Percentiles rank a stretch among this genome's conserved stretches.
phyloP scores from a whole-genome alignment of 1,140 invertebrate species.

The Brachionus plicatilis region DNA sequence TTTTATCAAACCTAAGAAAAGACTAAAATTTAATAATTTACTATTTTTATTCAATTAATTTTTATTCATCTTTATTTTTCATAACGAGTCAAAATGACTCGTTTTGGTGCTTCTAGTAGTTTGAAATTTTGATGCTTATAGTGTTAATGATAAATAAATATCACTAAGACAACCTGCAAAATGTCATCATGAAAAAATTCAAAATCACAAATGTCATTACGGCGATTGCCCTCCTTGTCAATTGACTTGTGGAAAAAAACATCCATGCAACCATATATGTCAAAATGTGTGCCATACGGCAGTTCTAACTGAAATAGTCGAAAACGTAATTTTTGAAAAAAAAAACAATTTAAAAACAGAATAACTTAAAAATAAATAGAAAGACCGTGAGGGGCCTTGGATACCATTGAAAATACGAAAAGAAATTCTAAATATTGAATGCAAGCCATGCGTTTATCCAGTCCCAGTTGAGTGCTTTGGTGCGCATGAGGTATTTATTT shows the following conservation, averaged over 20 bases:
- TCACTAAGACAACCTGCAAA: constrained; percentile 63
- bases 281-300: constrained; percentile 71
- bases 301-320: constrained; percentile 61
- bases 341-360: constrained; percentile 41
- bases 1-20: too few species aligned
- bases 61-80: too few species aligned
- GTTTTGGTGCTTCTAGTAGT: too few species aligned
- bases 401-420: constrained; percentile 58
- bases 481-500: constrained; percentile 64
- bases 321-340: constrained; percentile 46
- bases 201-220: constrained; percentile 77
- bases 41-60: too few species aligned
- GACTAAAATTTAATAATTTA: too few species aligned
- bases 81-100: too few species aligned
- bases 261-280: constrained; percentile 71
- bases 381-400: constrained; percentile 68
- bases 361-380: constrained; percentile 41
- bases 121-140: too few species aligned
- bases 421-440: constrained; percentile 61
- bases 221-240: constrained; percentile 76
- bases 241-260: constrained; percentile 65
- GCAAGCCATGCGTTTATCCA: constrained; percentile 61
- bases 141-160: constrained; percentile 39
- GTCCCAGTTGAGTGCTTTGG: constrained; percentile 72
- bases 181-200: constrained; percentile 69